Evolutionary conservation across 2,113 vertebrate genomes (phyloP), one percentile per base, ranked within the genome.

Genomic region (Neodontobutis hainanensis): DNA sequence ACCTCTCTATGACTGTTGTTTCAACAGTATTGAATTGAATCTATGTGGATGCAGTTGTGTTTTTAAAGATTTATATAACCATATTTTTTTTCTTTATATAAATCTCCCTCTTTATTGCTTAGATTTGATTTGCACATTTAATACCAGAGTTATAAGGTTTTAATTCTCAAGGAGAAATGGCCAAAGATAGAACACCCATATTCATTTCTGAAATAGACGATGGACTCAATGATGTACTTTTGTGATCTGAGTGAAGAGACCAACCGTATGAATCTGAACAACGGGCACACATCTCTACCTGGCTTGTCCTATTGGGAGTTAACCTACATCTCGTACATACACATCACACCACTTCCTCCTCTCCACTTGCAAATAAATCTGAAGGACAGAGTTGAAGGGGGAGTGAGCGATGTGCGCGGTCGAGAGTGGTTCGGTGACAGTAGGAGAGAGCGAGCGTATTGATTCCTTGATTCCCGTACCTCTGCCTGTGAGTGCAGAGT

Each of bases 391-490:
- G 67, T 73, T 68, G 40, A 81, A 78, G 82, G 56, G 34, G 59
- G 52, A 72, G 58, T 59, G 44, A 53, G 49, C 27, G 55, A 45
- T 8, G 66, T 57, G 44, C 27, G 59, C 75, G 65, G 64, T 65
- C 38, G 66, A 68, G 71, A 78, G 61, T 15, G 74, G 61, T 65
- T 62, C 80, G 74, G 78, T 77, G 63, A 69, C 57, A 79, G 70
- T 62, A 77, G 68, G 55, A 83, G 85, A 66, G 83, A 9, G 52
- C 9, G 52, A 36, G 52, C 52, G 81, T 91, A 93, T 92, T 82
- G 90, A 92, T 92, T 88, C 76, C 80, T 86, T 80, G 88, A 91
- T 92, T 88, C 83, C 80, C 81, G 72, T 82, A 80, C 87, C 84
- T 89, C 86, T 87, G 85, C 83, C 85, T 86, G 88, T 89, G 88